phyloP scores from a whole-genome alignment of 1,140 invertebrate species.

The Cotesia glomerata region DNA sequence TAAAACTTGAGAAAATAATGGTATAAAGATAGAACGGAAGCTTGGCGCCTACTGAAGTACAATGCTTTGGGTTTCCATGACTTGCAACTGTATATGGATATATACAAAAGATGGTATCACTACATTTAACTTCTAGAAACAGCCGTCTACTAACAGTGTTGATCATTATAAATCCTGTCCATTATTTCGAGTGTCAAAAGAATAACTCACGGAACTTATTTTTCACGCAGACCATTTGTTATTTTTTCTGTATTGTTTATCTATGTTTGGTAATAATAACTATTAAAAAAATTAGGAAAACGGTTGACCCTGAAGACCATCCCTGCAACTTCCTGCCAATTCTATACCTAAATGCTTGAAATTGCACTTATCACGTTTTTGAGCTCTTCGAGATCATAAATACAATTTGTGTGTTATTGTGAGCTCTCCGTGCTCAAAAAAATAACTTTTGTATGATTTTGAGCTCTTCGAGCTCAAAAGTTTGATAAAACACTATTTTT shows the following conservation, averaged over 20 bases:
- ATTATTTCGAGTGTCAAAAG: neutral
- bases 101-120: neutral
- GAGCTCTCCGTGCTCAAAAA: no score
- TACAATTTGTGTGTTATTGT: no score
- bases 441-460: no score
- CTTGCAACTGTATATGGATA: conserved; percentile 2
- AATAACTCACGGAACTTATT: neutral
- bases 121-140: neutral
- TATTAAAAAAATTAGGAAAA: no score
- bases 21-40: neutral
- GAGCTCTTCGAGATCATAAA: no score
- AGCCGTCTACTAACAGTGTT: neutral
- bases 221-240: neutral
- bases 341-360: no score
- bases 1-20: neutral
- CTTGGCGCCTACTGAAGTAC: conserved; percentile 1
- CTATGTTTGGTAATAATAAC: neutral
- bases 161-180: neutral
- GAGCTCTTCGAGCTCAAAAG: no score
- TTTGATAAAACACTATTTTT: no score
- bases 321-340: no score
- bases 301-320: no score
- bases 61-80: conserved; percentile 8
- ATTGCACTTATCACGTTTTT: no score
- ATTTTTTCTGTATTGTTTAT: neutral